Base-by-base conservation (phyloP, 23 tunicate species). In the Styela clava region DNA sequence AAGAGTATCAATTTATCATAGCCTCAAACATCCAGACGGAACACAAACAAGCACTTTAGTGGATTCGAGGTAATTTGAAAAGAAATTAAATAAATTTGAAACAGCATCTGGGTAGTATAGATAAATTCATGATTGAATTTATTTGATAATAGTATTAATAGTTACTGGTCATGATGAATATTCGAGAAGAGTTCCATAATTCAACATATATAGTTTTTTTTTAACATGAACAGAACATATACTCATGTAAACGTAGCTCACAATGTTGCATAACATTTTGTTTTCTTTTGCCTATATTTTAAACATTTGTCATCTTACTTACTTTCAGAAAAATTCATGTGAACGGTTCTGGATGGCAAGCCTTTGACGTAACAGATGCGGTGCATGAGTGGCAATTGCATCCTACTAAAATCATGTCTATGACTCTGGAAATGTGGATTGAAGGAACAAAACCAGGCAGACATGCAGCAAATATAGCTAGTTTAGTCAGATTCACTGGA, bases 341-440 rank as follows among this genome's bases (percentile, higher is more conserved):
- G 34, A 91, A 91, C 80, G 90, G 86, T 23, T 91, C 97, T 36
- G 97, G 97, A 7, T 91, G 97, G 97, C 90, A 91, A 25, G 83
- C 90, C 2, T 91, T 91, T 64, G 97, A 91, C 81, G 79, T 91
- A 80, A 86, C 97, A 19, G 52, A 78, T 20, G 97, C 97, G 2
- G 85, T 91, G 34, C 78, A 78, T n/a, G 83, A 91, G 33, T 91
- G 97, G 97, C 97, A 85, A 70, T 61, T 76, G 0, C 97, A 91
- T 64, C 97, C 97, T 22, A 82, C 79, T 33, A 85, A 74, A 78
- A 73, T 65, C 63, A 91, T 91, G 97, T 64, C 90, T 2, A 91
- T 91, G 73, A 86, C 90, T 20, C 70, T 91, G 0, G 97, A 91
- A 64, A 85, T 91, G 62, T 37, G 89, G 36, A 79, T 91, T 35